These are phyloP conservation scores for Neodiprion fabricii DNA, from an alignment of 1,140 invertebrate genomes.

Conservation along the genomic window DNA sequence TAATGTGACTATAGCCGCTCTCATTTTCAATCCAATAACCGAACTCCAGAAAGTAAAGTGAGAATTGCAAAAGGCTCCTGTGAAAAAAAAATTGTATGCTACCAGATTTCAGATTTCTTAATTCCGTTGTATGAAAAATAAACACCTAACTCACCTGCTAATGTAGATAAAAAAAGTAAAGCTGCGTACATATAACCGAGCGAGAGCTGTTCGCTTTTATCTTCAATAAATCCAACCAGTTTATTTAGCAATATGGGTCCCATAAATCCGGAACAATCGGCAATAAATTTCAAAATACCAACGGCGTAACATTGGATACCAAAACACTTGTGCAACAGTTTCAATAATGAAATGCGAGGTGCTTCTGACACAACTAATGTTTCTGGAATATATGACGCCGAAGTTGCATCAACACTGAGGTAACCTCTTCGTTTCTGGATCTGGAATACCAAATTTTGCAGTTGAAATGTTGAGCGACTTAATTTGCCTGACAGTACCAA, in stretches of 20 bases:
- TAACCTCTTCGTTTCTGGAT: slow-evolving; percentile 17
- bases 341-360: slow-evolving; percentile 71
- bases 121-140: background rate
- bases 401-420: slow-evolving; percentile 26
- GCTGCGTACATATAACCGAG: slow-evolving; percentile 83
- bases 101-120: slow-evolving; percentile 13
- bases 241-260: slow-evolving; percentile 88
- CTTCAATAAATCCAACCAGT: slow-evolving; percentile 83
- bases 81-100: slow-evolving; percentile 31
- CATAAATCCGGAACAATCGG: slow-evolving; percentile 84
- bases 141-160: slow-evolving; percentile 64
- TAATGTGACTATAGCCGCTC: slow-evolving; percentile 81
- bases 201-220: slow-evolving; percentile 68
- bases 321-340: slow-evolving; percentile 82
- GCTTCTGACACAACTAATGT: slow-evolving; percentile 31
- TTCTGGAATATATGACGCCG: slow-evolving; percentile 32
- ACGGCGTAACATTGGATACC: slow-evolving; percentile 88
- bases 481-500: too few relatives aligned
- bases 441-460: slow-evolving; percentile 13
- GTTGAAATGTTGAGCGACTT: background rate
- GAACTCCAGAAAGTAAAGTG: slow-evolving; percentile 92
- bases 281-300: slow-evolving; percentile 85
- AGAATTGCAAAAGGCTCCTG: slow-evolving; percentile 77
- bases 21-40: slow-evolving; percentile 86
- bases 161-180: slow-evolving; percentile 71